These are phyloP conservation scores for Pterobdella sp. DNA, from an alignment of 2,888 invertebrate genomes.

Conservation along the genomic window DNA sequence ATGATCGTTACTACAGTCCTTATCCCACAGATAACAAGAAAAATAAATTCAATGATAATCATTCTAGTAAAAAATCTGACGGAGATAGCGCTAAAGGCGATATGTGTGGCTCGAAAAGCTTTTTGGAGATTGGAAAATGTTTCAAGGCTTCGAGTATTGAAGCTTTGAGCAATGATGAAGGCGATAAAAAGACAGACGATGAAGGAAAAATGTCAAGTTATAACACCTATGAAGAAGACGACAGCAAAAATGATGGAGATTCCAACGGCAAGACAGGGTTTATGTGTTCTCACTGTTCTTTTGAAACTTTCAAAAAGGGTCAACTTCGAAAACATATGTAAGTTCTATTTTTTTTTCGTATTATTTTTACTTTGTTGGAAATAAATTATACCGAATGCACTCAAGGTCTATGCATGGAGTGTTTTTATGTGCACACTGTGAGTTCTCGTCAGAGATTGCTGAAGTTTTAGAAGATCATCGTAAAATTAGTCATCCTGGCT, in stretches of 20 bases:
- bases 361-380: neutral
- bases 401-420: conserved; percentile 32
- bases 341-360: neutral
- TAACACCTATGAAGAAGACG: conserved; percentile 25
- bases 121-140: conserved; percentile 29
- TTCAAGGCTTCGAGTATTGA: neutral
- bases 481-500: conserved; percentile 43
- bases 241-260: conserved; percentile 20
- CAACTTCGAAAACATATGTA: conserved; percentile 45
- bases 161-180: neutral
- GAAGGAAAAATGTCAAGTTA: conserved; percentile 7
- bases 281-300: conserved; percentile 42
- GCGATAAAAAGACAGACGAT: conserved; percentile 7
- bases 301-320: conserved; percentile 44
- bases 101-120: conserved; percentile 24
- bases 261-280: conserved; percentile 32
- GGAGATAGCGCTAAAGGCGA: conserved; percentile 8
- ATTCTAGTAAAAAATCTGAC: neutral
- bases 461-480: conserved; percentile 44
- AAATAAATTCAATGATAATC: neutral
- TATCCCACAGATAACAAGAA: conserved; percentile 1
- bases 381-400: neutral
- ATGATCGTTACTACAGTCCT: conserved; percentile 14
- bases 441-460: conserved; percentile 41
- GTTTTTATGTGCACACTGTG: conserved; percentile 45